Percentiles rank a stretch among this genome's conserved stretches.
These are phyloP conservation scores for Drosophila bipectinata DNA, from an alignment of 1,140 invertebrate species.

Conservation along the genomic window DNA sequence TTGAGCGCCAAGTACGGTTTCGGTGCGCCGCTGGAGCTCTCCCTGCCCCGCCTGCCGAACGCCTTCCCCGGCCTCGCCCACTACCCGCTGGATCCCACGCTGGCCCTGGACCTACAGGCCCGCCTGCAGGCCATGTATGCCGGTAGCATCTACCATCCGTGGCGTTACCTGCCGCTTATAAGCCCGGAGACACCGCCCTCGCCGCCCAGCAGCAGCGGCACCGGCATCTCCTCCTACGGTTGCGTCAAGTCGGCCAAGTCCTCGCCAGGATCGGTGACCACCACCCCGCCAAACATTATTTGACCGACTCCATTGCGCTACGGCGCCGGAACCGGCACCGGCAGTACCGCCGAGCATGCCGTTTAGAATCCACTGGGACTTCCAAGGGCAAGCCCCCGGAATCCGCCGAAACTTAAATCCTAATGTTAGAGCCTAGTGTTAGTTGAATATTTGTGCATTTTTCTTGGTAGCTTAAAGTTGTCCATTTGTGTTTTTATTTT, in stretches of 20 bases:
- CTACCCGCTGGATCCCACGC: conserved; percentile 79
- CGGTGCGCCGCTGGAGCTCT: conserved; percentile 70
- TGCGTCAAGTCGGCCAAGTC: conserved; percentile 81
- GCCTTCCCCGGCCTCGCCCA: conserved; percentile 71
- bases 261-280: conserved; percentile 62
- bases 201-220: conserved; percentile 78
- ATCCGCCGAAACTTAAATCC: conserved; percentile 14
- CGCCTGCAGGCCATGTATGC: conserved; percentile 83
- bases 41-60: conserved; percentile 72
- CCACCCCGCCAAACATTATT: conserved; percentile 78
- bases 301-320: conserved; percentile 84
- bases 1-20: conserved; percentile 75
- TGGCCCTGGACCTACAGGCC: conserved; percentile 80
- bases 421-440: conserved; percentile 65
- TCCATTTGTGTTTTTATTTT: background rate
- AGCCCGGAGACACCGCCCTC: conserved; percentile 80
- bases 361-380: conserved; percentile 52
- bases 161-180: conserved; percentile 81
- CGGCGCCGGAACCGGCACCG: conserved; percentile 56
- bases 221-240: conserved; percentile 77
- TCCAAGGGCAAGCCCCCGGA: background rate
- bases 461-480: background rate
- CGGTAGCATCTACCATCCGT: conserved; percentile 78
- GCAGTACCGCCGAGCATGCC: conserved; percentile 71
- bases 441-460: conserved; percentile 32